Percentiles rank a stretch among this genome's conserved stretches.
These are phyloP conservation scores for Brenthis hecate DNA, from an alignment of 2,888 invertebrate genomes.

Conservation along the genomic window DNA sequence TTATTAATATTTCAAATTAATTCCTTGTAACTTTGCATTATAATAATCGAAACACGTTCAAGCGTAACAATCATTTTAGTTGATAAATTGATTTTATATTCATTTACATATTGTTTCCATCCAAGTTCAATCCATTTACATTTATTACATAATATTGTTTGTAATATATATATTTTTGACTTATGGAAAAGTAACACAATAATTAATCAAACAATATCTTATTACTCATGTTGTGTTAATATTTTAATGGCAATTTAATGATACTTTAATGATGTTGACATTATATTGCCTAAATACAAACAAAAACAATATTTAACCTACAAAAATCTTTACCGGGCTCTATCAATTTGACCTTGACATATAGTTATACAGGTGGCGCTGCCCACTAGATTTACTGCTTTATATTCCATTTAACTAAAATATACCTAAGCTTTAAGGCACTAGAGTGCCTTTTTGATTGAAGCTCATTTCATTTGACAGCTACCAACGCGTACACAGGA, in stretches of 20 bases:
- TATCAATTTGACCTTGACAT: conserved; percentile 41
- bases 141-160: no score
- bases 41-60: no score
- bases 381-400: conserved; percentile 26
- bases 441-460: conserved; percentile 24
- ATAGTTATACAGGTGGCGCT: conserved; percentile 42
- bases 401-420: conserved; percentile 13
- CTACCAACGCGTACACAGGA: conserved; percentile 38
- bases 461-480: conserved; percentile 36
- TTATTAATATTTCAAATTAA: neutral
- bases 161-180: no score
- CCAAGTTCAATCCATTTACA: no score
- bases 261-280: neutral
- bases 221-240: no score
- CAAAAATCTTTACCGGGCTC: conserved; percentile 29
- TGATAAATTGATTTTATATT: no score
- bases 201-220: no score
- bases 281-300: conserved; percentile 9
- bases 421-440: accelerated
- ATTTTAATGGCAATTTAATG: conserved; percentile 2
- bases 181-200: no score
- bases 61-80: no score
- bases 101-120: no score
- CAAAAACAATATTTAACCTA: conserved; percentile 23
- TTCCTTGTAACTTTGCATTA: neutral